Base-by-base conservation (phyloP, 2,888 invertebrate species). In the Argyresthia albistria region DNA sequence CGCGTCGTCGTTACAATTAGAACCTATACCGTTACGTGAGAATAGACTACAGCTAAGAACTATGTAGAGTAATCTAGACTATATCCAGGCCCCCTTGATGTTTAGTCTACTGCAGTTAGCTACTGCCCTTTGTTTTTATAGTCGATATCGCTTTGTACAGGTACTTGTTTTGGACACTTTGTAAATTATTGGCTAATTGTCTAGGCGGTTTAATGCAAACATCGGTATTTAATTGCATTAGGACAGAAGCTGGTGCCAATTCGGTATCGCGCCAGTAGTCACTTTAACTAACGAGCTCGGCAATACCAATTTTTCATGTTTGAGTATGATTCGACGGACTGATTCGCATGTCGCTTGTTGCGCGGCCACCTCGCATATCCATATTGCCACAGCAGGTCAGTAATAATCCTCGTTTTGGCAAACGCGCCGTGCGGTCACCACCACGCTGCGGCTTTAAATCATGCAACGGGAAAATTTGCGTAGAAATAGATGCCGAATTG, bases 351-450 rank as follows among this genome's bases (percentile, higher is more conserved):
- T 9, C 39, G n/a, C 39, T 39, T 39, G 39, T n/a, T 39, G n/a
- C 39, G 39, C 4, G 39, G 39, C 25, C 25, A 6, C 25, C 6
- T 6, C 25, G 6, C 25, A 25, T 25, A 25, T 25, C 25, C 25
- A 25, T 25, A 25, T 25, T 25, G 25, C 25, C 25, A 25, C 52
- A 54, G 51, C 57, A 55, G 57, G 58, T 61, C 60, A 62, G 57
- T 58, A 62, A 65, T 73, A 72, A 73, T 70, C 66, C 73, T 70
- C 63, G 60, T 73, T 75, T 72, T 79, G 76, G 76, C 75, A 72
- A 69, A 73, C 64, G 56, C 57, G 53, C 60, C 56, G 58, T 60
- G 58, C 57, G 56, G 59, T 64, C 65, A 65, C 67, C 67, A 67
- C 58, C 58, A 54, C 57, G 56, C 57, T 58, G 56, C 58, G 60